phyloP scores from a whole-genome alignment of 1,140 invertebrate species.

The Drosophila tsacasi region DNA sequence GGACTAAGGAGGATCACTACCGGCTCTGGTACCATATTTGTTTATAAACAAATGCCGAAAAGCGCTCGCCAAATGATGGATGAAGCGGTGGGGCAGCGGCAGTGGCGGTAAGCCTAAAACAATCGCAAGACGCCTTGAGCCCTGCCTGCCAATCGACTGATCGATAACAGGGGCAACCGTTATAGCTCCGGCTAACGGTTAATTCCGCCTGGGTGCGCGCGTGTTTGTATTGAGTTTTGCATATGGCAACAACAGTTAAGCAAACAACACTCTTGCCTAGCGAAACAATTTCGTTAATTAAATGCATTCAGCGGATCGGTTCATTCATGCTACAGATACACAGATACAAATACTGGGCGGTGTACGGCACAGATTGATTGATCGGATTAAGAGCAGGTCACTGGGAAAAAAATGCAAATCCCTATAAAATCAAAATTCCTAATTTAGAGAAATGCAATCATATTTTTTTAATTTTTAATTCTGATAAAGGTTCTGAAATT shows the following conservation, averaged over 20 bases:
- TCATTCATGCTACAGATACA: conserved; percentile 37
- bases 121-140: conserved; percentile 30
- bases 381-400: conserved; percentile 16
- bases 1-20: conserved; percentile 18
- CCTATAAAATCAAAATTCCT: too few species aligned
- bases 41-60: conserved; percentile 43
- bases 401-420: neutral
- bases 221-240: conserved; percentile 24
- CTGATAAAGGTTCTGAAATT: too few species aligned
- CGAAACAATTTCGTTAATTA: conserved; percentile 48
- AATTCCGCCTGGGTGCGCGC: conserved; percentile 6
- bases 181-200: conserved; percentile 40
- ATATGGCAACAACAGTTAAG: conserved; percentile 46
- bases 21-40: conserved; percentile 20
- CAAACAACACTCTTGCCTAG: conserved; percentile 46
- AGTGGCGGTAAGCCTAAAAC: conserved; percentile 1
- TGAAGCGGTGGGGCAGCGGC: conserved; percentile 4
- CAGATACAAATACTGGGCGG: conserved; percentile 16
- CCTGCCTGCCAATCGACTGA: conserved; percentile 39
- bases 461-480: too few species aligned
- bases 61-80: conserved; percentile 30
- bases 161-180: conserved; percentile 39
- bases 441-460: neutral
- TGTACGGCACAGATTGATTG: conserved; percentile 38
- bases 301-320: conserved; percentile 37